Conservation (phyloP, 1,140 invertebrate genomes). For the Geopemphigus sp. region DNA sequence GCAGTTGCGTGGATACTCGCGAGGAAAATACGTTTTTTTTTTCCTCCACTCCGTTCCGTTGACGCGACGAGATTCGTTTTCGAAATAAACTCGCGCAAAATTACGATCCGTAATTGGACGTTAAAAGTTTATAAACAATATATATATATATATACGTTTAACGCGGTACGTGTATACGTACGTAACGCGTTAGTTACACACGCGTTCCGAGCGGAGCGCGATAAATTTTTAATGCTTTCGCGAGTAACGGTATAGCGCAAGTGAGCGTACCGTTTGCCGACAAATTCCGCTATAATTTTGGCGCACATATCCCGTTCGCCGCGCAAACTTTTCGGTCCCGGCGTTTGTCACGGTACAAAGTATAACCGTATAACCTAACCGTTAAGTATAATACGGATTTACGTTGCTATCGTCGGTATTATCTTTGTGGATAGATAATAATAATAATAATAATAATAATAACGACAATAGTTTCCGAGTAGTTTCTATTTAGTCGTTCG, state of each 20-base stretch:
- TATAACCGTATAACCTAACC: neutral
- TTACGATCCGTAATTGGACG: too few species aligned
- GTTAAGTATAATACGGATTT: constrained; percentile 25
- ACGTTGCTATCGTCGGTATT: constrained; percentile 14
- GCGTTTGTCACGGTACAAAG: constrained; percentile 24
- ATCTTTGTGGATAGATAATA: constrained; percentile 26
- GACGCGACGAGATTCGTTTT: too few species aligned
- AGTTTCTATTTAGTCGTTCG: constrained; percentile 12
- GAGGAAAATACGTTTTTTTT: too few species aligned
- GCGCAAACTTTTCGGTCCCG: constrained; percentile 6
- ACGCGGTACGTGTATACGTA: too few species aligned
- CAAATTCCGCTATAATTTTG: constrained; percentile 5
- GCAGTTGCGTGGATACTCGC: too few species aligned
- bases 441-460: constrained; percentile 24
- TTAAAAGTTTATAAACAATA: neutral
- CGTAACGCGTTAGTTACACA: neutral
- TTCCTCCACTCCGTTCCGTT: too few species aligned
- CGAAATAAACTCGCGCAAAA: too few species aligned
- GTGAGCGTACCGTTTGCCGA: neutral
- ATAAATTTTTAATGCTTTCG: neutral
- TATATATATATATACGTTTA: neutral
- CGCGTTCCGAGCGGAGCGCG: neutral
- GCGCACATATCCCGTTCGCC: neutral
- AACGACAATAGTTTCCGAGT: too few species aligned
- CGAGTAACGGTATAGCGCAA: neutral